Evolutionary conservation across 1,140 invertebrate species (phyloP).

Genomic region (Sycobia sp.): DNA sequence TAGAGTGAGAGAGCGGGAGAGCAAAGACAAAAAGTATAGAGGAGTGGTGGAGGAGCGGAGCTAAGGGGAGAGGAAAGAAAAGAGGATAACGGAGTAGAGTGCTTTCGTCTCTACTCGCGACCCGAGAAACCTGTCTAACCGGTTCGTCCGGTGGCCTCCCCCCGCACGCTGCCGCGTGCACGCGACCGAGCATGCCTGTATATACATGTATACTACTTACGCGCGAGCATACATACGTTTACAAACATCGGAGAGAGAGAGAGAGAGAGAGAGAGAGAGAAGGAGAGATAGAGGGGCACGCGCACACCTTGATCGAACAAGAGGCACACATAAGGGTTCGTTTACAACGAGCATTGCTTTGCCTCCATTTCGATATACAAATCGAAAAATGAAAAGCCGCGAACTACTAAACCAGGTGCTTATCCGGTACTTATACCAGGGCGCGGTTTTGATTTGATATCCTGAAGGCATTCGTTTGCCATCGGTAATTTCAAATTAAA

Average conservation of each 20-base stretch:
- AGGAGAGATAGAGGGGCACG: neutral
- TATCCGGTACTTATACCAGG: too few species aligned
- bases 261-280: neutral
- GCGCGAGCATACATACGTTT: neutral
- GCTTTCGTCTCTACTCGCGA: conserved; percentile 55
- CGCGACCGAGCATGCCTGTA: neutral
- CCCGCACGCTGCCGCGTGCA: conserved; percentile 30
- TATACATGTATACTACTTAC: conserved; percentile 9
- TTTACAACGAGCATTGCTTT: too few species aligned
- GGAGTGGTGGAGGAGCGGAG: neutral
- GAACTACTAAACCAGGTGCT: too few species aligned
- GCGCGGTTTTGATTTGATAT: too few species aligned
- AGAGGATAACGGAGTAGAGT: conserved; percentile 57
- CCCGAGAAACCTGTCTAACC: conserved; percentile 56
- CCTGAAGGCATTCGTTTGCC: too few species aligned
- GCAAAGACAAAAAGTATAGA: conserved; percentile 14
- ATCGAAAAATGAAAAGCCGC: too few species aligned
- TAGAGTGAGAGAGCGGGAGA: conserved; percentile 16
- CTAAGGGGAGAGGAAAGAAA: conserved; percentile 24
- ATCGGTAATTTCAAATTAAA: too few species aligned
- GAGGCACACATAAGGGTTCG: too few species aligned
- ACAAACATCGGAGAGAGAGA: too few species aligned
- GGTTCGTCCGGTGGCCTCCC: conserved; percentile 48
- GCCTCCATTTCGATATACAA: too few species aligned
- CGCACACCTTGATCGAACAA: conserved; percentile 1